phyloP scores from a whole-genome alignment of 2,113 vertebrate genomes.

The Microtus pennsylvanicus region DNA sequence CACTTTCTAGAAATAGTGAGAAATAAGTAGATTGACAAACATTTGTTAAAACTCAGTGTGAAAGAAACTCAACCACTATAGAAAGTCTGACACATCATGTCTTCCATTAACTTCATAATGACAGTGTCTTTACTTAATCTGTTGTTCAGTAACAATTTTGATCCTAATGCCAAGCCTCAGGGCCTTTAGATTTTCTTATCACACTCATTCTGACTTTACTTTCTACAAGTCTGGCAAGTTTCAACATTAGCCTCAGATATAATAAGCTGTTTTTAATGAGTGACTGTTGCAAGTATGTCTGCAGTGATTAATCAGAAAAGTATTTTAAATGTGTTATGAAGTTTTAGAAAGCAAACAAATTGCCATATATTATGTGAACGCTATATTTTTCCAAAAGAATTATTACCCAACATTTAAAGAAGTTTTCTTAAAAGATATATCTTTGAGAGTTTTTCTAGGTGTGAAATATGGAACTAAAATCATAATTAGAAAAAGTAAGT shows the following conservation, averaged over 20 bases:
- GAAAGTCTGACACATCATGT: neutral
- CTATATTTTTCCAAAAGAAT: neutral
- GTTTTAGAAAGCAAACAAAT: neutral
- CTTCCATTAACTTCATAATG: conserved; percentile 9
- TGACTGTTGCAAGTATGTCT: neutral
- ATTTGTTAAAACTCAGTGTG: conserved; percentile 8
- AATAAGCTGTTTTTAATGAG: neutral
- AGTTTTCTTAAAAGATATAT: neutral
- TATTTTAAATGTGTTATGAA: neutral
- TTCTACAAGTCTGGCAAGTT: neutral
- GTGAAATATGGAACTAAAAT: conserved; percentile 13
- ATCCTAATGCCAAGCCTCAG: neutral
- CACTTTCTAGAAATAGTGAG: neutral
- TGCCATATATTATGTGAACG: neutral
- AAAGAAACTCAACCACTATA: neutral
- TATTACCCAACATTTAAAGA: neutral
- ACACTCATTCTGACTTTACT: neutral
- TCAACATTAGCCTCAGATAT: neutral
- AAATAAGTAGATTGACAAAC: neutral
- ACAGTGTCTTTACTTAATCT: neutral
- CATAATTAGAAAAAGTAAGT: conserved; percentile 33
- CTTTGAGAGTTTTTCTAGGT: neutral
- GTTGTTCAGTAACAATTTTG: neutral
- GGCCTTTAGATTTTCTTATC: neutral
- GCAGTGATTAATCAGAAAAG: neutral